These are phyloP conservation scores for Psix sp. DNA, from an alignment of 1,140 invertebrate species.

Conservation along the genomic window DNA sequence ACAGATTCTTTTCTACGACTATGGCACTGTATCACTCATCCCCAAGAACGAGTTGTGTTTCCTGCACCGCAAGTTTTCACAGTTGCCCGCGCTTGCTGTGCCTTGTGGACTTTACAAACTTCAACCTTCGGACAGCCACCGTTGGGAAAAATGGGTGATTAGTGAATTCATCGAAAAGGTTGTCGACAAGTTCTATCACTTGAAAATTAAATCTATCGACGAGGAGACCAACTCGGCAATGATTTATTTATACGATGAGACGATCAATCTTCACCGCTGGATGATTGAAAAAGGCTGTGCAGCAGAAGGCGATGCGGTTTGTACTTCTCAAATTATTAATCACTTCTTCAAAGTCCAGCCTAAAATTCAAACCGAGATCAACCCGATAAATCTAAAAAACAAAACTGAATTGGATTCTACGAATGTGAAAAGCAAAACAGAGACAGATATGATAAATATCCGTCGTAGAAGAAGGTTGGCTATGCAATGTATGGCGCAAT, in stretches of 20 bases:
- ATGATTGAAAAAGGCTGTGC: slow-evolving; percentile 13
- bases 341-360: slow-evolving; percentile 4
- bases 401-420: too few species aligned
- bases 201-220: slow-evolving; percentile 6
- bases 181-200: neutral
- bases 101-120: slow-evolving; percentile 69
- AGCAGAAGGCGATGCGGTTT: slow-evolving; percentile 21
- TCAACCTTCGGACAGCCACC: slow-evolving; percentile 48
- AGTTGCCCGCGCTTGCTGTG: slow-evolving; percentile 68
- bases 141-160: slow-evolving; percentile 15
- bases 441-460: too few species aligned
- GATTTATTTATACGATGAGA: slow-evolving; percentile 9
- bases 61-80: slow-evolving; percentile 65
- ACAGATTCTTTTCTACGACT: slow-evolving; percentile 73
- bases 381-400: neutral
- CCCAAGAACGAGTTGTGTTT: slow-evolving; percentile 60
- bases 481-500: too few species aligned
- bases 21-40: slow-evolving; percentile 68
- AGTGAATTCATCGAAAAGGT: slow-evolving; percentile 5
- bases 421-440: too few species aligned
- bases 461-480: too few species aligned
- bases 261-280: neutral
- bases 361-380: neutral
- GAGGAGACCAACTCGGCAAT: slow-evolving; percentile 20
- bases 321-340: slow-evolving; percentile 23